phyloP scores from a whole-genome alignment of 2,888 invertebrate species.

The Liopterus haemorrhoidalis region DNA sequence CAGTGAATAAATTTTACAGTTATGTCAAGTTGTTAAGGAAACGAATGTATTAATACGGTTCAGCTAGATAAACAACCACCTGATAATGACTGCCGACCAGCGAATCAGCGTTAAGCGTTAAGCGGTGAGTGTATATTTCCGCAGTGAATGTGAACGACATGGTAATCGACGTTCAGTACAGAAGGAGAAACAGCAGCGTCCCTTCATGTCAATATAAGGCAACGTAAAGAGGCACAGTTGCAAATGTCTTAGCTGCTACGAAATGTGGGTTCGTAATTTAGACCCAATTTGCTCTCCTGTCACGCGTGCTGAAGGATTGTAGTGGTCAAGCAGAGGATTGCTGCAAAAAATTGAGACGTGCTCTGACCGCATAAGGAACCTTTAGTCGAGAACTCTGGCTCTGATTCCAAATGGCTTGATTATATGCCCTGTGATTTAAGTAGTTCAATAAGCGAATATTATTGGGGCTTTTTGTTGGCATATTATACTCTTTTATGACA shows the following conservation, averaged over 20 bases:
- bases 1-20: no score
- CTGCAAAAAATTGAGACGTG: no score
- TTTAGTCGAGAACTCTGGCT: slow-evolving; percentile 26
- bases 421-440: slow-evolving; percentile 32
- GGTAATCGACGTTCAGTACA: no score
- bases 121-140: not conserved
- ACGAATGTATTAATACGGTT: no score
- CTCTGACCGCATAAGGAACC: slow-evolving; percentile 31
- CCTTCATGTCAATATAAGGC: no score
- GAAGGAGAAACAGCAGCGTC: no score
- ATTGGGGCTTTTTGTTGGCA: slow-evolving; percentile 14
- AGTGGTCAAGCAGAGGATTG: no score
- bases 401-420: slow-evolving; percentile 41
- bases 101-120: not conserved
- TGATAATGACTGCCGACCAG: no score
- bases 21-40: no score
- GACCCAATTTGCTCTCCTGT: slow-evolving; percentile 31
- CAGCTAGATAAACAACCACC: no score
- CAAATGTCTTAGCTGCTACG: slow-evolving; percentile 10
- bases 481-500: slow-evolving; percentile 27
- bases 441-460: slow-evolving; percentile 24
- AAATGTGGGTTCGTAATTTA: slow-evolving; percentile 31
- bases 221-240: slow-evolving; percentile 2
- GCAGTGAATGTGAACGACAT: not conserved
- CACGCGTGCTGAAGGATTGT: slow-evolving; percentile 18